Evolutionary conservation across 2,113 vertebrate genomes (phyloP).

Genomic region (Grammomys dolichurus): DNA sequence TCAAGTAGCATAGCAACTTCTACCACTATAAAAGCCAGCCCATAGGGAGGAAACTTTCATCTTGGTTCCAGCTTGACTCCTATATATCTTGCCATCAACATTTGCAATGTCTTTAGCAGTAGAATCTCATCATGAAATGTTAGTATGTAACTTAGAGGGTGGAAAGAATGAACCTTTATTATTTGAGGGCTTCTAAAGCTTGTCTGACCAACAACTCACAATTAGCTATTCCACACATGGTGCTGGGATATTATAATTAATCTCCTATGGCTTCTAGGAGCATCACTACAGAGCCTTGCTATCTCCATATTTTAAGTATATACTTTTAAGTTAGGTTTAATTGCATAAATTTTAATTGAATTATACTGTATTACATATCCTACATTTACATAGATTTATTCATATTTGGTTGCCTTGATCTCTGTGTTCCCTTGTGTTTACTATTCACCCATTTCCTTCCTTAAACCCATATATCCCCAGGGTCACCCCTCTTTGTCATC

Average conservation of each 20-base stretch:
- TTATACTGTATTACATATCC: not conserved
- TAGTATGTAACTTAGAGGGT: not conserved
- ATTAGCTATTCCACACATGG: not conserved
- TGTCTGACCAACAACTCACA: not conserved
- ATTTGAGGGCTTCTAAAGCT: not conserved
- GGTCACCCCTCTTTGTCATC: no score
- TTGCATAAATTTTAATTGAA: not conserved
- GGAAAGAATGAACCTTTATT: not conserved
- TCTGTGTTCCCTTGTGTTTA: not conserved
- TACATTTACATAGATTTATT: not conserved
- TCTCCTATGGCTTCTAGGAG: not conserved
- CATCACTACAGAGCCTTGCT: not conserved
- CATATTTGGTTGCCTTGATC: not conserved
- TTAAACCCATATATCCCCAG: not conserved
- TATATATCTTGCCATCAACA: not conserved
- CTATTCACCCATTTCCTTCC: not conserved
- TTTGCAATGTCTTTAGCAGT: not conserved
- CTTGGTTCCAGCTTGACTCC: not conserved
- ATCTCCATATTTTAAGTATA: not conserved
- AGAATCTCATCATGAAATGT: not conserved
- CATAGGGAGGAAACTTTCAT: not conserved
- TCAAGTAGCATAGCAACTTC: not conserved
- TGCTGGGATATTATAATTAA: not conserved
- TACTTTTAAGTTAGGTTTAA: not conserved
- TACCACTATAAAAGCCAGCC: not conserved